phyloP scores from a whole-genome alignment of 1,140 invertebrate genomes.

The Meteorus sp. region DNA sequence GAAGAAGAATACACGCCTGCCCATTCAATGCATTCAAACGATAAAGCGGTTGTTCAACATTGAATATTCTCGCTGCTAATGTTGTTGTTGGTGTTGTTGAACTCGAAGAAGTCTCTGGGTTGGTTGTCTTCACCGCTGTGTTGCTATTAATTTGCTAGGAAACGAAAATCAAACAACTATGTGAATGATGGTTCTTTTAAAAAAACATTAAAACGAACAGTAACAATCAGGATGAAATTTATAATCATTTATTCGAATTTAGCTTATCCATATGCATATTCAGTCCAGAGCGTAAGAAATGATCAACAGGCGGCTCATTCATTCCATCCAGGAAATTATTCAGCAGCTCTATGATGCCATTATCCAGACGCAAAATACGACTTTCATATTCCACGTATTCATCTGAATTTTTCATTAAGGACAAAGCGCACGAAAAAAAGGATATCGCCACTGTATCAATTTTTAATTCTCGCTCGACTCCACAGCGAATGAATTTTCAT shows the following conservation, averaged over 20 bases:
- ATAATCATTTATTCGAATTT: neutral
- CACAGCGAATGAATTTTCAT: no score
- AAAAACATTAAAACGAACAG: neutral
- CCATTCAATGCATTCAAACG: slow-evolving; percentile 65
- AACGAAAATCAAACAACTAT: slow-evolving; percentile 1
- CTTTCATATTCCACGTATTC: neutral
- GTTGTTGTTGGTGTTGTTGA: slow-evolving; percentile 30
- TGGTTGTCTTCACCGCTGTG: slow-evolving; percentile 11
- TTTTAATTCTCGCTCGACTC: no score
- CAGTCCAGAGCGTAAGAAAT: neutral
- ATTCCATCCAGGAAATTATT: neutral
- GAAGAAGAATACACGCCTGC: slow-evolving; percentile 69
- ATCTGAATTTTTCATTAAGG: no score
- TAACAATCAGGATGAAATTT: neutral
- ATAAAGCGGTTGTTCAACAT: slow-evolving; percentile 59
- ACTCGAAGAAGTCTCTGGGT: slow-evolving; percentile 25
- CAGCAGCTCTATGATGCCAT: neutral
- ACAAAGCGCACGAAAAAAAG: no score
- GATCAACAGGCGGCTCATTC: neutral
- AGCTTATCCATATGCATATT: neutral
- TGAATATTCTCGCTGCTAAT: slow-evolving; percentile 32
- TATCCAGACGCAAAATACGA: no score
- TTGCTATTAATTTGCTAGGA: slow-evolving; percentile 9
- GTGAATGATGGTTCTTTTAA: neutral
- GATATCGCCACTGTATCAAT: no score